These are phyloP conservation scores for Corythornis vintsioides DNA, from an alignment of 2,113 vertebrate genomes.

Conservation along the genomic window DNA sequence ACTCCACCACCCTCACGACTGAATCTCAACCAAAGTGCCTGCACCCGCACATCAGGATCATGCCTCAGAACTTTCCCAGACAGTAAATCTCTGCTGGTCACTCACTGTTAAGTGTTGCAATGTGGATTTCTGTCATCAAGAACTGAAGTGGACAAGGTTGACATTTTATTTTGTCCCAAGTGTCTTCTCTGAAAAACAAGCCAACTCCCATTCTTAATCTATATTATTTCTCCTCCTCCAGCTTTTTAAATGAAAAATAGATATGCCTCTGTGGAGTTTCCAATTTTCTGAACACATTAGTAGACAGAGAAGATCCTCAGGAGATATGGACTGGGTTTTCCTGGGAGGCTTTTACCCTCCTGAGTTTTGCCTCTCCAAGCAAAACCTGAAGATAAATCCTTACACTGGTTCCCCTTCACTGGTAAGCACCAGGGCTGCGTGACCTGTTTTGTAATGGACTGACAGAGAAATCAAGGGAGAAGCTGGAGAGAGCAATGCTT, in stretches of 20 bases:
- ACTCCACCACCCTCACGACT: neutral
- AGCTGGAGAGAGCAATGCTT: neutral
- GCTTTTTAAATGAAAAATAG: neutral
- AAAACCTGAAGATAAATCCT: neutral
- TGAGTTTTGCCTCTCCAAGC: neutral
- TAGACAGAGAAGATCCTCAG: neutral
- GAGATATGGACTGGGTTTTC: neutral
- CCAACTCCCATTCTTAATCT: neutral
- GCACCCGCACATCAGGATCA: neutral
- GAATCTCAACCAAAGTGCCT: neutral
- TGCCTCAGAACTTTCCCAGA: neutral
- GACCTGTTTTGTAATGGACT: neutral
- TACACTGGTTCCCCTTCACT: neutral
- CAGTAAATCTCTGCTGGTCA: neutral
- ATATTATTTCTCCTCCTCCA: neutral
- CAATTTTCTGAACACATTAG: neutral
- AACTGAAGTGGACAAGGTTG: neutral
- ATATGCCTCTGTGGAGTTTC: neutral
- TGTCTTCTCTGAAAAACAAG: neutral
- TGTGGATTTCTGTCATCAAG: neutral
- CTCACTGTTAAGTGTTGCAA: neutral
- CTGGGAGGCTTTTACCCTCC: neutral
- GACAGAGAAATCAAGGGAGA: neutral
- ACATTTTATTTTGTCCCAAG: neutral
- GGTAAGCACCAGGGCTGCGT: accelerated